Evolutionary conservation across 2,797 vertebrate species (phyloP).

Genomic region (Sebastolobus altivelis): DNA sequence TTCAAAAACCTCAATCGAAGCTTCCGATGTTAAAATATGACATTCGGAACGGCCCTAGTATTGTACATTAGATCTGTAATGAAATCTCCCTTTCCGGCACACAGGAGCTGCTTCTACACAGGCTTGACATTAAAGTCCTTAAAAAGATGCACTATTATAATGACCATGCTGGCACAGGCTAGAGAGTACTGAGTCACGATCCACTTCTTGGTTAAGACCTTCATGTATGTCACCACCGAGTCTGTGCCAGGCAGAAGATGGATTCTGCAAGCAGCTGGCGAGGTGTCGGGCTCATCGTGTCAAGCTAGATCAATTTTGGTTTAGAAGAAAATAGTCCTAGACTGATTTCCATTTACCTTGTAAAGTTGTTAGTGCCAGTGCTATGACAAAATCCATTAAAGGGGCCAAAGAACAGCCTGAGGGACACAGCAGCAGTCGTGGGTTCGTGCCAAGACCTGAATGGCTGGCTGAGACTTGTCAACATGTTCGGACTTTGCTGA

Average conservation of each 20-base stretch:
- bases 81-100: neutral
- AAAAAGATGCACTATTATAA: slow-evolving; percentile 17
- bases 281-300: slow-evolving; percentile 46
- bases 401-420: slow-evolving; percentile 22
- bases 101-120: slow-evolving; percentile 10
- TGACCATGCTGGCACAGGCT: slow-evolving; percentile 4
- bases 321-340: slow-evolving; percentile 26
- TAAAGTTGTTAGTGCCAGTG: slow-evolving; percentile 27
- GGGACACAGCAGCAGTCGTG: slow-evolving; percentile 14
- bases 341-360: slow-evolving; percentile 42
- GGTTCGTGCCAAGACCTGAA: slow-evolving; percentile 31
- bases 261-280: slow-evolving; percentile 47
- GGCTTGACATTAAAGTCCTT: slow-evolving; percentile 11
- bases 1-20: neutral
- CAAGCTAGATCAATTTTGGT: slow-evolving; percentile 45
- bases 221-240: slow-evolving; percentile 27
- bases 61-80: slow-evolving; percentile 5
- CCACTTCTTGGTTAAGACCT: slow-evolving; percentile 36
- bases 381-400: slow-evolving; percentile 41
- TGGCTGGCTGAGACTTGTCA: slow-evolving; percentile 30
- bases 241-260: slow-evolving; percentile 24
- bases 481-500: neutral
- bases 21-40: neutral
- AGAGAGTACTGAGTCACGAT: slow-evolving; percentile 10
- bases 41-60: neutral